Evolutionary conservation across 2,113 vertebrate species (phyloP), one percentile per base, ranked within the genome.

Genomic region (Pseudolaguvia tuberculata): DNA sequence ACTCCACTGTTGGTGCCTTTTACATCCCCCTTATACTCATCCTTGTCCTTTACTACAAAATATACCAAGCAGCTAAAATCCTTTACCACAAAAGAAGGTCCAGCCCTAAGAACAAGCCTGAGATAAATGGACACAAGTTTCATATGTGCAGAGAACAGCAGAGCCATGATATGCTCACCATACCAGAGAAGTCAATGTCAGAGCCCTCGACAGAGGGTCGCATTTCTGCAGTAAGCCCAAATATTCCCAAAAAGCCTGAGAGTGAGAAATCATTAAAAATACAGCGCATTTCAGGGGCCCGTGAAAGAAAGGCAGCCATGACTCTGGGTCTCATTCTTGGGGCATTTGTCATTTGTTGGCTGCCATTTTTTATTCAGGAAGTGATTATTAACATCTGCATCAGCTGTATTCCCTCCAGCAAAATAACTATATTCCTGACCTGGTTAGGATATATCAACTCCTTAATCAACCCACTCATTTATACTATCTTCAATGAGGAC

Each of bases 381-480:
- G 92, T 99, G 25, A 91, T 98, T 72, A 93, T 95, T 80, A 98
- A 98, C 83, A 90, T 92, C 35, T 99, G 97, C 83, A 75, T 86
- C 76, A 89, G 87, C 51, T 99, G 96, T 84, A 90, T 86, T 51
- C 93, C 92, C 79, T 96, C 95, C n/a, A 87, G 88, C 78, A 92
- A 94, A 85, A 92, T 96, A 88, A 92, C 93, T 65, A 95, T 96
- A 86, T 97, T 99, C 86, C 91, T 99, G 78, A 90, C 95, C 4
- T 99, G 97, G 97, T 85, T 99, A 85, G 97, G 97, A 20, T 99
- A 99, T 83, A 89, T 99, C 75, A 99, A 99, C 89, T 99, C 97
- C 4, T 93, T 99, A 59, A 95, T 99, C 85, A 99, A 99, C 83
- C 97, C 97, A 18, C 89, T 99, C 74, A 98, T 99, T 86, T 99